phyloP scores from a whole-genome alignment of 2,113 vertebrate species.

The Myiagra hebetior region DNA sequence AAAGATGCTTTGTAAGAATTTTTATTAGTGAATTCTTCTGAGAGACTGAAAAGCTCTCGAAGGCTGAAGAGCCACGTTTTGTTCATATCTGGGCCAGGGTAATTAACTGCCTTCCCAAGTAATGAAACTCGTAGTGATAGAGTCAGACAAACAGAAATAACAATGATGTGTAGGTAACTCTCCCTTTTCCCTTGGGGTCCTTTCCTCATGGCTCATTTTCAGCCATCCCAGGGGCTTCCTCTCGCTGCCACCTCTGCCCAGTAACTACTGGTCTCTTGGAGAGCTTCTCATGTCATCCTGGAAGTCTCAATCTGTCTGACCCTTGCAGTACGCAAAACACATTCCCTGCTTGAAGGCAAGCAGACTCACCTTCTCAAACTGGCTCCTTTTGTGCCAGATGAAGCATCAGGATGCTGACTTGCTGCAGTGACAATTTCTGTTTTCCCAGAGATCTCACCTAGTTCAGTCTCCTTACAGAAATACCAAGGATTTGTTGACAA shows the following conservation, averaged over 20 bases:
- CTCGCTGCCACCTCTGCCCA: background rate
- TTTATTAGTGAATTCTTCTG: background rate
- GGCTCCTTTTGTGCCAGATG: background rate
- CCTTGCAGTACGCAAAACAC: background rate
- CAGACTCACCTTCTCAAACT: background rate
- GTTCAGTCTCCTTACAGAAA: background rate
- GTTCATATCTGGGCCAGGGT: background rate
- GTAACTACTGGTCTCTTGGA: background rate
- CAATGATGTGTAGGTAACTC: background rate
- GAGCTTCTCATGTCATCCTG: background rate
- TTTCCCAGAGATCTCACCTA: background rate
- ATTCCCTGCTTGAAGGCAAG: background rate
- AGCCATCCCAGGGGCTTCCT: background rate
- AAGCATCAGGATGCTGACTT: background rate
- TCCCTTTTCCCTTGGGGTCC: background rate
- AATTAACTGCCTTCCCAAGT: background rate
- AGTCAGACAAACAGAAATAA: background rate
- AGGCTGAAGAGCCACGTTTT: background rate
- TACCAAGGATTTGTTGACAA: background rate
- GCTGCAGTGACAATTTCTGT: accelerated
- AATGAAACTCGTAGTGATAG: background rate
- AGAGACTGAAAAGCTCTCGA: background rate
- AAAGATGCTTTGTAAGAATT: background rate
- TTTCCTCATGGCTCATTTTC: background rate
- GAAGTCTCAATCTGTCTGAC: background rate